Percentiles rank a stretch among this genome's conserved stretches.
Conservation (phyloP, 2,888 invertebrate species). For the Sceliomorpha sp. region DNA sequence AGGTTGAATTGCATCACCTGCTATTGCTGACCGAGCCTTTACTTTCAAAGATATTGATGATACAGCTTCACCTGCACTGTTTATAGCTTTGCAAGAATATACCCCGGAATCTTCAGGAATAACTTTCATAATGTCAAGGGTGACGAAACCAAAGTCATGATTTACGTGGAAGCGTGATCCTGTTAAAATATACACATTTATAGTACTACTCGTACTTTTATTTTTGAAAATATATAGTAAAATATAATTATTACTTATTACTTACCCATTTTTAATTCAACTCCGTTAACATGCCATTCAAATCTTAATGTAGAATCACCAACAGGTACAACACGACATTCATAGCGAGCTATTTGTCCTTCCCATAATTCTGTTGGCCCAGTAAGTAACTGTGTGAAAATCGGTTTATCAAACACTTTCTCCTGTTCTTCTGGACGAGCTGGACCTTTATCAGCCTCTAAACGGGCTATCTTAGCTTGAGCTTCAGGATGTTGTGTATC, state of each 20-base stretch:
- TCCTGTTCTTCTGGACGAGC: conserved; percentile 87
- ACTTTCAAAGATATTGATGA: conserved; percentile 95
- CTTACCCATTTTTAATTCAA: conserved; percentile 93
- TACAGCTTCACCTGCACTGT: conserved; percentile 96
- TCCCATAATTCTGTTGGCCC: conserved; percentile 95
- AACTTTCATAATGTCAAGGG: conserved; percentile 93
- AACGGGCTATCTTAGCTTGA: conserved; percentile 92
- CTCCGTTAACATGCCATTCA: conserved; percentile 97
- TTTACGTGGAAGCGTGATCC: conserved; percentile 94
- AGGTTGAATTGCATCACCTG: conserved; percentile 92
- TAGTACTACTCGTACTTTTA: neutral
- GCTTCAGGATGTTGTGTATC: conserved; percentile 97
- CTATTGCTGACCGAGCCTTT: conserved; percentile 89
- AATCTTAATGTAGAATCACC: conserved; percentile 95
- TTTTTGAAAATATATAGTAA: conserved; percentile 17
- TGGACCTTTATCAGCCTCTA: conserved; percentile 88
- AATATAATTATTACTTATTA: conserved; percentile 19
- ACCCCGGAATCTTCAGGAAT: conserved; percentile 94
- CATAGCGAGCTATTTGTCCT: conserved; percentile 94
- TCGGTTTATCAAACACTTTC: conserved; percentile 92
- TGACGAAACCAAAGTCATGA: conserved; percentile 96
- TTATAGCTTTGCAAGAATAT: conserved; percentile 96
- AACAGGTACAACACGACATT: conserved; percentile 94
- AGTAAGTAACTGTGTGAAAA: conserved; percentile 92
- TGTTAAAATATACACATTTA: conserved; percentile 62